phyloP scores from a whole-genome alignment of 2,113 vertebrate genomes.

The Nicator chloris region DNA sequence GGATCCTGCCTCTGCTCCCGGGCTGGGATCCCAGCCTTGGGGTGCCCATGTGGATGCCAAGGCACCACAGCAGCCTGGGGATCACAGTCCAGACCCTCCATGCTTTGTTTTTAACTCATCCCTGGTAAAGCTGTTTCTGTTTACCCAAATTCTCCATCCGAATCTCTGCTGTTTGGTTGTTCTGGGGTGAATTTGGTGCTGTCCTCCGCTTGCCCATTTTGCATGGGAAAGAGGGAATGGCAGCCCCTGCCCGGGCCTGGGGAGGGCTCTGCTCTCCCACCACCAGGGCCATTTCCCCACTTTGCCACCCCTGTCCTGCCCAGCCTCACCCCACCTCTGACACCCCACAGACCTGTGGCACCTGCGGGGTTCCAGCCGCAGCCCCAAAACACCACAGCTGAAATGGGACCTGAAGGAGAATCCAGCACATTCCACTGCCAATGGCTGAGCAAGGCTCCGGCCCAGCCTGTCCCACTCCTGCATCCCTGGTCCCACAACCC shows the following conservation, averaged over 20 bases:
- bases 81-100: neutral
- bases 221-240: neutral
- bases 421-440: fast-evolving
- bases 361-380: fast-evolving
- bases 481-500: neutral
- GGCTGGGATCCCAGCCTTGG: neutral
- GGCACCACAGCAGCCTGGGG: neutral
- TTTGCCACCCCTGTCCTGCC: neutral
- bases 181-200: neutral
- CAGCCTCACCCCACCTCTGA: neutral
- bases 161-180: fast-evolving
- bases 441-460: fast-evolving
- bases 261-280: neutral
- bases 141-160: neutral
- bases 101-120: neutral
- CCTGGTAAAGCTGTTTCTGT: neutral
- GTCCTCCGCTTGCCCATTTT: neutral
- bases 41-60: neutral
- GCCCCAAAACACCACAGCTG: fast-evolving
- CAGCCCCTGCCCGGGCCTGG: fast-evolving
- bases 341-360: neutral
- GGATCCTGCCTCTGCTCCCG: neutral
- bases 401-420: neutral
- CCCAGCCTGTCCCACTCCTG: neutral
- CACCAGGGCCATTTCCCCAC: neutral